Percentiles rank a stretch among this genome's conserved stretches.
phyloP scores from a whole-genome alignment of 2,888 invertebrate genomes.

The Tenthredo distinguenda region DNA sequence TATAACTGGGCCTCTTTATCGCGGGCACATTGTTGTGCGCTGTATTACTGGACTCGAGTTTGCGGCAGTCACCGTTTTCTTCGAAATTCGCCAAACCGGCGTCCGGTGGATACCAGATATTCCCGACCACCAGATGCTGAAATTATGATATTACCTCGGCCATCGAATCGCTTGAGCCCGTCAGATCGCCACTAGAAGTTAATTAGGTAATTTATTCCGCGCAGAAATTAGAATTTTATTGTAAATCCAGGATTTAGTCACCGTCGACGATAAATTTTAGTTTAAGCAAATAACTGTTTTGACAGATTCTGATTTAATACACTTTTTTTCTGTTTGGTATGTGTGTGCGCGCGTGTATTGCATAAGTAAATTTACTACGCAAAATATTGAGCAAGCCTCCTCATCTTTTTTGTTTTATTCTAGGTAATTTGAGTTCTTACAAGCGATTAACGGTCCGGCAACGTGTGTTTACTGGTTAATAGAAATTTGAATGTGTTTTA shows the following conservation, averaged over 20 bases:
- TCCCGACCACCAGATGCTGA: neutral
- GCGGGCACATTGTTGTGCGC: slow-evolving; percentile 54
- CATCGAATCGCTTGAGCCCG: neutral
- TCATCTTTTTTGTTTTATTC: neutral
- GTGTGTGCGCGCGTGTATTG: neutral
- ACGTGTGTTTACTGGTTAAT: slow-evolving; percentile 10
- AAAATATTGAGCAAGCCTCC: neutral
- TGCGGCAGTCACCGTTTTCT: neutral
- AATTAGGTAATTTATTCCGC: neutral
- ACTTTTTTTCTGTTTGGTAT: neutral
- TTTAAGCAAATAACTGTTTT: neutral
- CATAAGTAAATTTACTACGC: neutral
- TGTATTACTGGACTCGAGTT: slow-evolving; percentile 17
- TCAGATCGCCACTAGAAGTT: neutral
- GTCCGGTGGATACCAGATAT: slow-evolving; percentile 8
- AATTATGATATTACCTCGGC: slow-evolving; percentile 7
- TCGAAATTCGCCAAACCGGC: slow-evolving; percentile 9
- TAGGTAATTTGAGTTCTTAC: neutral
- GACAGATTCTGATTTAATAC: neutral
- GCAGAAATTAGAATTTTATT: neutral
- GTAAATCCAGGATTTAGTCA: neutral
- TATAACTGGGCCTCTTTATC: slow-evolving; percentile 52
- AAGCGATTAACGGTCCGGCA: slow-evolving; percentile 11
- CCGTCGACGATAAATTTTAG: neutral
- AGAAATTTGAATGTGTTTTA: slow-evolving; percentile 41